These are phyloP conservation scores for Boloria selene DNA, from an alignment of 2,888 invertebrate genomes.

Conservation along the genomic window DNA sequence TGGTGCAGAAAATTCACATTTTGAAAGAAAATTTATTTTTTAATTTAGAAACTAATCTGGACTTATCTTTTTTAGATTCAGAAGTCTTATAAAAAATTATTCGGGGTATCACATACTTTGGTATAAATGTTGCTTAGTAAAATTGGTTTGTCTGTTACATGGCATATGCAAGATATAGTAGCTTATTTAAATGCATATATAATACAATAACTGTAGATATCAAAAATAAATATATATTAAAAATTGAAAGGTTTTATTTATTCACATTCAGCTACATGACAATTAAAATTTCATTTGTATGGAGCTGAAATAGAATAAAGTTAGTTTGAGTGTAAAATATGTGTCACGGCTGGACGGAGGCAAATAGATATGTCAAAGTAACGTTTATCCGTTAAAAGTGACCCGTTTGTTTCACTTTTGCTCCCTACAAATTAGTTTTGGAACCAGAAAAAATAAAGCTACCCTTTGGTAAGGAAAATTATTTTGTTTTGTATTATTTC, in stretches of 20 bases:
- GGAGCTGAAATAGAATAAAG: constrained; percentile 16
- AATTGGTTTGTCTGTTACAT: too few relatives aligned
- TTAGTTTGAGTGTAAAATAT: constrained; percentile 16
- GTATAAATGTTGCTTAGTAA: too few relatives aligned
- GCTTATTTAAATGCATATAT: too few relatives aligned
- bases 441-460: too few relatives aligned
- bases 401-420: constrained; percentile 7
- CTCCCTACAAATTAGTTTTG: background rate
- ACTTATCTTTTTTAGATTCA: too few relatives aligned
- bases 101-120: too few relatives aligned
- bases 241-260: background rate
- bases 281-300: constrained; percentile 13
- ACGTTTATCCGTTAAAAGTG: constrained; percentile 14
- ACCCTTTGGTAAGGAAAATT: too few relatives aligned
- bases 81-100: too few relatives aligned
- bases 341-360: constrained; percentile 16
- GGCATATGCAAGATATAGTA: too few relatives aligned
- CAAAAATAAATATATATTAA: background rate
- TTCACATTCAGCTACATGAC: constrained; percentile 4
- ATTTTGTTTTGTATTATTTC: too few relatives aligned
- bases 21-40: too few relatives aligned
- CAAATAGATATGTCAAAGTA: constrained; percentile 23
- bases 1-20: constrained; percentile 1
- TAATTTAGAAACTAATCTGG: too few relatives aligned
- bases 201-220: constrained; percentile 2